Evolutionary conservation across 2,113 vertebrate genomes (phyloP).

Genomic region (Laterallus jamaicensis): DNA sequence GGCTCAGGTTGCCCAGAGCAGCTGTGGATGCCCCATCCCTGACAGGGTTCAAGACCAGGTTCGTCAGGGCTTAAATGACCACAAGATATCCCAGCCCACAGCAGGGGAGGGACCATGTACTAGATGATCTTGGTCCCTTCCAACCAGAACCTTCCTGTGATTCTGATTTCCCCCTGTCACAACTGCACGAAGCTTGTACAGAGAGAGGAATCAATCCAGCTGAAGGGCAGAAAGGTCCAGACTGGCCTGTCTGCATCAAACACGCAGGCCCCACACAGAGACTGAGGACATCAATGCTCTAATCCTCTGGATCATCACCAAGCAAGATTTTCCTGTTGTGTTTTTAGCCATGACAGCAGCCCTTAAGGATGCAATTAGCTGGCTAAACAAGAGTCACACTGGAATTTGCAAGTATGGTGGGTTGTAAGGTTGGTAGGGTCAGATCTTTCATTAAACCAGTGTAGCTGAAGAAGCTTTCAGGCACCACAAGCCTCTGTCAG

Average conservation of each 20-base stretch:
- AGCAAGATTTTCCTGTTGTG: constrained; percentile 49
- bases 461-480: background rate
- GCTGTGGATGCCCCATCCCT: background rate
- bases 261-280: background rate
- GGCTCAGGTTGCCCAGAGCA: background rate
- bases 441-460: background rate
- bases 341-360: background rate
- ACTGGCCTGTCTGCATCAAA: background rate
- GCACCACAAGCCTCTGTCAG: background rate
- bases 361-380: constrained; percentile 29
- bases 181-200: background rate
- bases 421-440: background rate
- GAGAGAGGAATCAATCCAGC: background rate
- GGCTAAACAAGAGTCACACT: constrained; percentile 9
- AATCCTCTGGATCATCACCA: background rate
- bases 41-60: background rate
- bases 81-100: background rate
- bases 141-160: background rate
- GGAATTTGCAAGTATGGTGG: background rate
- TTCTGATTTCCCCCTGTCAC: background rate
- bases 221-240: background rate
- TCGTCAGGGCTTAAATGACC: background rate
- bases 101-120: background rate
- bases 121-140: background rate
- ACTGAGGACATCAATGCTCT: background rate